A percentile compares a stretch with the other conserved stretches of the same genome.
Conservation (phyloP, 1,140 invertebrate genomes). For the Macrocentrus cingulum region DNA sequence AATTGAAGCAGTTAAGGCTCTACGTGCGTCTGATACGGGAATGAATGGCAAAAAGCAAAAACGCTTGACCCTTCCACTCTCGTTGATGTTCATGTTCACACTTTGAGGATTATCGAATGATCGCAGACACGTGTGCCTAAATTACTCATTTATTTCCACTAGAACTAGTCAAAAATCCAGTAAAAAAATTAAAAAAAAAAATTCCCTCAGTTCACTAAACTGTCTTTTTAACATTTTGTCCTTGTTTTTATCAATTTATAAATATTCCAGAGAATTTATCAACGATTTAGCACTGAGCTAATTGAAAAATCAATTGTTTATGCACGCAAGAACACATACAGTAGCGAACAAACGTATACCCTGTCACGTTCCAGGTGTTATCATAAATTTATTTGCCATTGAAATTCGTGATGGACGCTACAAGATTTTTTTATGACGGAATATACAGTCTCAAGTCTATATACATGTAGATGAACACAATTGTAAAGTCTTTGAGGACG, state of each 20-base stretch:
- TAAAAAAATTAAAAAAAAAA: too few species aligned
- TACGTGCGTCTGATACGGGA: background rate
- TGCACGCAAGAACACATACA: slow-evolving; percentile 16
- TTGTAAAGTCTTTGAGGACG: slow-evolving; percentile 2
- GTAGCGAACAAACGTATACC: slow-evolving; percentile 17
- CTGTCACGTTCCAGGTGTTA: slow-evolving; percentile 2
- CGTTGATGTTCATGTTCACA: slow-evolving; percentile 14
- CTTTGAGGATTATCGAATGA: slow-evolving; percentile 11
- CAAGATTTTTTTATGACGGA: slow-evolving; percentile 7
- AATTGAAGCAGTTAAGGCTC: slow-evolving; percentile 49
- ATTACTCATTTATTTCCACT: too few species aligned
- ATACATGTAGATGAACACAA: background rate
- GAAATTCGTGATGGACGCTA: slow-evolving; percentile 3
- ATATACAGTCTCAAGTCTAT: background rate
- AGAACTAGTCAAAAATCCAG: too few species aligned
- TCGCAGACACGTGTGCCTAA: too few species aligned
- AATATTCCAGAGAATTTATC: slow-evolving; percentile 5
- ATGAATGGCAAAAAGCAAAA: slow-evolving; percentile 4
- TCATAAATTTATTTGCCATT: slow-evolving; percentile 20
- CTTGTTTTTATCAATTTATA: too few species aligned
- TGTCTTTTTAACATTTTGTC: too few species aligned
- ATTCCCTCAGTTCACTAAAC: too few species aligned
- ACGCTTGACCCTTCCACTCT: slow-evolving; percentile 40
- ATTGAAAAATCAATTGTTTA: slow-evolving; percentile 21
- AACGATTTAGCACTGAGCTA: slow-evolving; percentile 1